Base-by-base conservation (phyloP, 2,888 invertebrate genomes). In the Gnatocerus cornutus region DNA sequence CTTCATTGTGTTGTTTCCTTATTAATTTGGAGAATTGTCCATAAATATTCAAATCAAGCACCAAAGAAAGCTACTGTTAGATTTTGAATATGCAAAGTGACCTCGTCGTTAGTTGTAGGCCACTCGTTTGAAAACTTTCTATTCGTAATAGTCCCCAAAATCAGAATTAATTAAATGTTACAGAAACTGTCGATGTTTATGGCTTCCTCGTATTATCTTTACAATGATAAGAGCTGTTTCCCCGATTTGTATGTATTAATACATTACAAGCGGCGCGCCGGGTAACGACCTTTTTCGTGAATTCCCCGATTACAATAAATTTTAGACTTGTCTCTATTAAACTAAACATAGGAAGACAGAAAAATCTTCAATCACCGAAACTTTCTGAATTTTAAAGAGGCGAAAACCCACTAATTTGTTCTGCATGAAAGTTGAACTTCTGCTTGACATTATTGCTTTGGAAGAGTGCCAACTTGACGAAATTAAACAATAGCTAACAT, bases 401-500 rank as follows among this genome's bases (percentile, higher is more conserved):
- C 59, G 66, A 70, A 79, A 79, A 77, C 74, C 79, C 80, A 80
- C 81, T 82, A 82, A 82, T 82, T 82, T 81, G 81, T 81, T 81
- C 81, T 78, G 80, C 80, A 81, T 78, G 80, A 79, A 80, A 80
- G 77, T 81, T 80, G 80, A 81, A 80, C 80, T 80, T 80, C 79
- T 80, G 80, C 76, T 76, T 77, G 78, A 79, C 81, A 79, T 81
- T 81, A 82, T 81, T 82, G 63, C 80, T 74, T 79, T 83, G 83
- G 82, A 79, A 77, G 73, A 67, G 73, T 76, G 81, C 83, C 82
- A 83, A 80, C 79, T 78, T 73, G 77, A 80, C 79, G 78, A 80
- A 83, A 83, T 83, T 82, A 82, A 83, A 83, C 82, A 83, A 82
- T 81, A 81, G 81, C 82, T 81, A 46, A 64, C 67, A 53, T 59